phyloP scores from a whole-genome alignment of 2,888 invertebrate genomes.

The Tillus elongatus region DNA sequence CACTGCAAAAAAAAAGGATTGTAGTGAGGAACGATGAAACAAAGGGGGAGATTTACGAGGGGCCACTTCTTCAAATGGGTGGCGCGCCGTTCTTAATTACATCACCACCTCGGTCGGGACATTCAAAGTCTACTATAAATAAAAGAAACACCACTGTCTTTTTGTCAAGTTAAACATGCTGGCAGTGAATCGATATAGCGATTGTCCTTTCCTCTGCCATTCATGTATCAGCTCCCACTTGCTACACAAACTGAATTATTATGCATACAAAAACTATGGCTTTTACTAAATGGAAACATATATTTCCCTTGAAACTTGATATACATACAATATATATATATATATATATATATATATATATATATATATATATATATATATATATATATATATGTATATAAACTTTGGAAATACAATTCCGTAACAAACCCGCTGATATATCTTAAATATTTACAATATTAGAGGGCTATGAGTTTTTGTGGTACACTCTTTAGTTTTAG shows the following conservation, averaged over 20 bases:
- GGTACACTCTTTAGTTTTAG: no score
- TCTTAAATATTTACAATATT: no score
- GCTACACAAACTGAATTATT: no score
- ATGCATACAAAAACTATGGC: no score
- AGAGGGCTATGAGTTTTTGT: no score
- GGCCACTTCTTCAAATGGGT: conserved; percentile 40
- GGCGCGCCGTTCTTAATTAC: conserved; percentile 42
- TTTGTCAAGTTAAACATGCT: conserved; percentile 27
- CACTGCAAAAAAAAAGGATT: no score
- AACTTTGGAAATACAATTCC: no score
- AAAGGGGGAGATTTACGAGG: conserved; percentile 40
- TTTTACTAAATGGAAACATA: no score
- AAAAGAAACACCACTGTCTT: conserved; percentile 37
- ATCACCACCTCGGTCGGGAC: conserved; percentile 41
- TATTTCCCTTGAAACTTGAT: no score
- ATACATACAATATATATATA: background rate
- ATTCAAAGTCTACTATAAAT: conserved; percentile 40
- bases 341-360: conserved; percentile 10
- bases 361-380: conserved; percentile 8
- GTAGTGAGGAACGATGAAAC: no score
- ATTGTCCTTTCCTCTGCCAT: conserved; percentile 22
- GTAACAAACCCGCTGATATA: no score
- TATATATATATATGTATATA: conserved; percentile 7
- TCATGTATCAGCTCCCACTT: conserved; percentile 24
- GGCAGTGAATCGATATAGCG: conserved; percentile 22